A percentile compares a stretch with the other conserved stretches of the same genome.
phyloP scores from a whole-genome alignment of 1,140 invertebrate genomes.

The Tetraneura akinire region DNA sequence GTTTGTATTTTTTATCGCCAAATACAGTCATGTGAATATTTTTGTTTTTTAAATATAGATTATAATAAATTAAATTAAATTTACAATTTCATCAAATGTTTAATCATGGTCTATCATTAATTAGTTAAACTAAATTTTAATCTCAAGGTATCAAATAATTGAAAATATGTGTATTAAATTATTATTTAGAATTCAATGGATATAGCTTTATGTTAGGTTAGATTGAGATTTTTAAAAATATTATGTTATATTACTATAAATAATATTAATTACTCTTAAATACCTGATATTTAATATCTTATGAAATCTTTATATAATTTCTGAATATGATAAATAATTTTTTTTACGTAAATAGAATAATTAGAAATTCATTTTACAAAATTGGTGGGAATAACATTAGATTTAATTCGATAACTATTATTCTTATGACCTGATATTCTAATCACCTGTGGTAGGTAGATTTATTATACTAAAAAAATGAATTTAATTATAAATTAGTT shows the following conservation, averaged over 20 bases:
- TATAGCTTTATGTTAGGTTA: not conserved
- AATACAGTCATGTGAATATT: not conserved
- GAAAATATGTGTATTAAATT: not conserved
- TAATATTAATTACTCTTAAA: conserved; percentile 5
- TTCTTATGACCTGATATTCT: too few species aligned
- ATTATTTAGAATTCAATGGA: not conserved
- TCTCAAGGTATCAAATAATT: not conserved
- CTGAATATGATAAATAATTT: too few species aligned
- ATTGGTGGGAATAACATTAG: too few species aligned
- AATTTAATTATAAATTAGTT: too few species aligned
- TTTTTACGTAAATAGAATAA: too few species aligned
- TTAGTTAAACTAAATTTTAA: not conserved
- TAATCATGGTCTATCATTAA: too few species aligned
- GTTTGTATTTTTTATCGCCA: conserved; percentile 19
- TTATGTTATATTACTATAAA: not conserved
- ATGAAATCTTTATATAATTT: not conserved
- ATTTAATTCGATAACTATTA: too few species aligned
- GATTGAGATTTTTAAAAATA: not conserved
- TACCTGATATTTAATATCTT: not conserved
- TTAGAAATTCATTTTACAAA: not conserved
- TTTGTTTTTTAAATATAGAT: not conserved
- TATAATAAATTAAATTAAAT: not conserved
- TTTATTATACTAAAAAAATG: too few species aligned
- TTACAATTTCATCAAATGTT: too few species aligned
- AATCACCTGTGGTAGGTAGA: too few species aligned